Percentiles rank a stretch among this genome's conserved stretches.
Evolutionary conservation across 2,113 vertebrate genomes (phyloP).

Genomic region (Tyrannus savana): DNA sequence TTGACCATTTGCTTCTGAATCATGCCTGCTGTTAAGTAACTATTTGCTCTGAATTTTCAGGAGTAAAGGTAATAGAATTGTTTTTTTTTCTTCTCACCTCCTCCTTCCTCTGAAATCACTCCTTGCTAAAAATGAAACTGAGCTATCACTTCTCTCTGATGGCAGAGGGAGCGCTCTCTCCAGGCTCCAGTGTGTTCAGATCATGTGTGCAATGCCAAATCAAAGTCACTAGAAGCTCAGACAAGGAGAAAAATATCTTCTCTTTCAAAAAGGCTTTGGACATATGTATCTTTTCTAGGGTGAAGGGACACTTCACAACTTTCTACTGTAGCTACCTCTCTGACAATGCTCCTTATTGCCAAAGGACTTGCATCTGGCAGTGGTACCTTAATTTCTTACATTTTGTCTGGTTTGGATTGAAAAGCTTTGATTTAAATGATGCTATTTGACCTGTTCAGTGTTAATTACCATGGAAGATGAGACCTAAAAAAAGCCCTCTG

Average conservation of each 20-base stretch:
- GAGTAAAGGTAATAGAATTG: not conserved
- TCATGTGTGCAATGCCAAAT: accelerated
- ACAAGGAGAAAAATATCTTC: not conserved
- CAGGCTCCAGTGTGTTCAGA: accelerated
- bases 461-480: not conserved
- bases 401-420: not conserved
- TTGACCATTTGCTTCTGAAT: not conserved
- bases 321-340: not conserved
- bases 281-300: accelerated
- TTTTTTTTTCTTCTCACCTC: not conserved
- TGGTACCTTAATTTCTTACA: not conserved
- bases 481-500: not conserved
- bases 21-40: not conserved
- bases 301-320: accelerated
- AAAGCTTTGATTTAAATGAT: not conserved
- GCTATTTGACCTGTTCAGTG: not conserved
- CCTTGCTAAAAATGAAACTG: not conserved
- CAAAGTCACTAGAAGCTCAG: not conserved
- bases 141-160: not conserved
- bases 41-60: not conserved
- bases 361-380: not conserved
- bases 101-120: not conserved
- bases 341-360: not conserved
- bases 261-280: not conserved
- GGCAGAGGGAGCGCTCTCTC: not conserved